phyloP scores from a whole-genome alignment of 2,113 vertebrate genomes.

The Ciconia boyciana region DNA sequence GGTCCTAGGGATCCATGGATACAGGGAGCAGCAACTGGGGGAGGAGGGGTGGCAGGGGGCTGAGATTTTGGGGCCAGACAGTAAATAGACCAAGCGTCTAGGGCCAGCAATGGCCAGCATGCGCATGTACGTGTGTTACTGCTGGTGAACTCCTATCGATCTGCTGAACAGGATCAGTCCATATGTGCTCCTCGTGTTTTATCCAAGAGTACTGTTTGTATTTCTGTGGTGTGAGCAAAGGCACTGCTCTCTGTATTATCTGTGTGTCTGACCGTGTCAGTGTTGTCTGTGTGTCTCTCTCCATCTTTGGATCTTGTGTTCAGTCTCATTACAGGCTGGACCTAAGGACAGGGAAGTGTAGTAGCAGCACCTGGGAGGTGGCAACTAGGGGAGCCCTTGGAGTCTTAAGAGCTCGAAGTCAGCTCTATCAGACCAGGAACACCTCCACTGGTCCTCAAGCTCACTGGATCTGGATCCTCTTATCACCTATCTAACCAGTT shows the following conservation, averaged over 20 bases:
- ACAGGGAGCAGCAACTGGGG: background rate
- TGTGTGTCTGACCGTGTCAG: background rate
- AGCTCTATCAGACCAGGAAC: background rate
- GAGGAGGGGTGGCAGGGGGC: fast-evolving
- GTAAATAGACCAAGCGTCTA: background rate
- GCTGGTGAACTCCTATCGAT: background rate
- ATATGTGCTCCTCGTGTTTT: background rate
- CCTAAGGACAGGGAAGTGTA: background rate
- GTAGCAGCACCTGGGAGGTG: background rate
- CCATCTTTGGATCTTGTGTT: background rate
- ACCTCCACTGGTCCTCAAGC: background rate
- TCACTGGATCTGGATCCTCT: background rate
- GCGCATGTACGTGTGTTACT: background rate
- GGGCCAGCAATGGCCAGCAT: background rate
- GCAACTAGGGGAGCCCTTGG: background rate
- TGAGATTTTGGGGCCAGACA: background rate
- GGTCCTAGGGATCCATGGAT: background rate
- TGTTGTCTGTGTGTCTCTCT: background rate
- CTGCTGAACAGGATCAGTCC: background rate
- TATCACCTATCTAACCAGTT: background rate
- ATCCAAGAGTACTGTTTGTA: background rate
- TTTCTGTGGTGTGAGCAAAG: background rate
- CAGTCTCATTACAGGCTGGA: background rate
- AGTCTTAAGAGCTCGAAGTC: background rate
- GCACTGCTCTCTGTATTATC: background rate